Conservation (phyloP, 1,140 invertebrate species). For the Venturia canescens region DNA sequence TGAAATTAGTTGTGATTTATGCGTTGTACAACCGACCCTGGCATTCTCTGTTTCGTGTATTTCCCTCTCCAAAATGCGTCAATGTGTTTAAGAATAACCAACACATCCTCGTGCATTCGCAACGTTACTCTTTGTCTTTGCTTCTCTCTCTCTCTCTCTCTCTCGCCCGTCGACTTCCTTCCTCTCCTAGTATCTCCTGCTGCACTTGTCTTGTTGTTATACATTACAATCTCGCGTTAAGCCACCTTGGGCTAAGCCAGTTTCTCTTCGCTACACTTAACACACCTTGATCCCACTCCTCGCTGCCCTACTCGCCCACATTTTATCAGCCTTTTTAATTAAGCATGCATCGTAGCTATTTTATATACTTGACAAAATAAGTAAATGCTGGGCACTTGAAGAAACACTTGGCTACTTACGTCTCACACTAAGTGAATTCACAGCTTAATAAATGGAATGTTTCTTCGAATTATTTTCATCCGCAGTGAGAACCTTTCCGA, state of each 20-base stretch:
- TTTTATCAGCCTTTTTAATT: background rate
- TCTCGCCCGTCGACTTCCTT: too few species aligned
- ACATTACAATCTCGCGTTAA: background rate
- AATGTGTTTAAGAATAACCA: constrained; percentile 11
- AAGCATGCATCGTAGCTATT: too few species aligned
- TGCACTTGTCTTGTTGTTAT: background rate
- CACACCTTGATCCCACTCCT: background rate
- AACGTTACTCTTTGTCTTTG: background rate
- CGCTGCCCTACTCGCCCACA: background rate
- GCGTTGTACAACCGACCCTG: constrained; percentile 16
- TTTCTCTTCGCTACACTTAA: background rate
- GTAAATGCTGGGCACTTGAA: too few species aligned
- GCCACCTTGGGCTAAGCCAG: background rate
- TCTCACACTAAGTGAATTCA: too few species aligned
- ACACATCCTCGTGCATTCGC: background rate
- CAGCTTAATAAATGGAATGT: too few species aligned
- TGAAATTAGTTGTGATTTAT: constrained; percentile 47
- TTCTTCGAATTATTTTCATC: too few species aligned
- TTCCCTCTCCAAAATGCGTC: constrained; percentile 1
- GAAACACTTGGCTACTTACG: too few species aligned
- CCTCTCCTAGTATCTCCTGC: background rate
- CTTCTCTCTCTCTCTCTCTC: background rate
- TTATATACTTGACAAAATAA: too few species aligned
- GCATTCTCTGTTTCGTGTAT: constrained; percentile 23
- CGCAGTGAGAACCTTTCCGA: too few species aligned